These are phyloP conservation scores for Cantharis flavilabris DNA, from an alignment of 2,888 invertebrate genomes.

Conservation along the genomic window DNA sequence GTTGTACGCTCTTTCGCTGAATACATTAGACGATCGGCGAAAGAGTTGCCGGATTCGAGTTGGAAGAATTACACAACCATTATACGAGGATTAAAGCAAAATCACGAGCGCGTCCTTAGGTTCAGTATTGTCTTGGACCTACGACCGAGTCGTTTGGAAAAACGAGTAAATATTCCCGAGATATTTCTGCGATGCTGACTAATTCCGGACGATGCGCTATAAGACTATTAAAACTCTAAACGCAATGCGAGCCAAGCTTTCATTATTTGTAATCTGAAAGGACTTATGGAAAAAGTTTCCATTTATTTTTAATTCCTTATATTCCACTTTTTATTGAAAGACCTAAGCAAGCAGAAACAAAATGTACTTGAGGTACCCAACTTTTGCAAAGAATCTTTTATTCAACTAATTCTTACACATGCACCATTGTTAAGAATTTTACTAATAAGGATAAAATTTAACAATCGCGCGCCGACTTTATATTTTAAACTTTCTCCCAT, in stretches of 20 bases:
- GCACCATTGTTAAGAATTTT: background rate
- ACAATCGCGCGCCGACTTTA: background rate
- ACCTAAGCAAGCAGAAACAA: conserved; percentile 33
- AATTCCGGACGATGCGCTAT: conserved; percentile 55
- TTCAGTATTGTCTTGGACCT: conserved; percentile 56
- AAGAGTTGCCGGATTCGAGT: conserved; percentile 54
- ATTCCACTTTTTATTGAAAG: conserved; percentile 57
- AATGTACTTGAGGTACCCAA: conserved; percentile 24
- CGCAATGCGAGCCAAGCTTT: conserved; percentile 55
- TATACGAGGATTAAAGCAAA: conserved; percentile 59
- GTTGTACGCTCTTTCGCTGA: conserved; percentile 43
- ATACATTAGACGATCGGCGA: conserved; percentile 55
- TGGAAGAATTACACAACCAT: conserved; percentile 59
- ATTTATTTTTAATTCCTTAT: conserved; percentile 58
- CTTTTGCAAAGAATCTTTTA: conserved; percentile 20
- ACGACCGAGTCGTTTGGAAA: conserved; percentile 57
- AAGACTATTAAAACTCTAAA: conserved; percentile 58
- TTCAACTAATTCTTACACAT: background rate
- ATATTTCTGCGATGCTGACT: conserved; percentile 50
- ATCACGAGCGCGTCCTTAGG: conserved; percentile 52
- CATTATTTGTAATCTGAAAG: conserved; percentile 57
- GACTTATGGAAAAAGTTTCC: conserved; percentile 58
- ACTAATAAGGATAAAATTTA: background rate
- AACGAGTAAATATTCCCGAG: conserved; percentile 57
- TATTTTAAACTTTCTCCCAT: background rate